A percentile compares a stretch with the other conserved stretches of the same genome.
Evolutionary conservation across 2,888 invertebrate species (phyloP).

Genomic region (Diarsia brunnea): DNA sequence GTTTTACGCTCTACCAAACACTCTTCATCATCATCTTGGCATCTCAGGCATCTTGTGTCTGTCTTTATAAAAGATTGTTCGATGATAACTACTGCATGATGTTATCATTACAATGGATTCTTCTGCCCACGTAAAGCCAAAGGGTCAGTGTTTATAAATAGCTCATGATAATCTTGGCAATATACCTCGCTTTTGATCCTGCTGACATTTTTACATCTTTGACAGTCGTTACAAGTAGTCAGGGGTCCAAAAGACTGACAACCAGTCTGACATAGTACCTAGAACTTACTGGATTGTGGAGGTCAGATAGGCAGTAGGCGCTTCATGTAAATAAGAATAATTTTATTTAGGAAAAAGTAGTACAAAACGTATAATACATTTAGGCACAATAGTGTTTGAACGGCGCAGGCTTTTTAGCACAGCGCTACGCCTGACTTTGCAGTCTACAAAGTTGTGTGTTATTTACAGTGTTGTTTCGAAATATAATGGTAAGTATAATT

Average conservation of each 20-base stretch:
- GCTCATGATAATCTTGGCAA: conserved; percentile 5
- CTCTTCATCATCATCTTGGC: conserved; percentile 1
- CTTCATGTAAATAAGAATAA: neutral
- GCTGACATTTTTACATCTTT: neutral
- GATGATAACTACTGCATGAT: conserved; percentile 44
- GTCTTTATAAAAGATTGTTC: conserved; percentile 21
- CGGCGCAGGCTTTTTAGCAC: too few relatives aligned
- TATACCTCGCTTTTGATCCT: neutral
- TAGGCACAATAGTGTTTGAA: too few relatives aligned
- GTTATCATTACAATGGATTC: conserved; percentile 53
- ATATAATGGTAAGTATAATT: too few relatives aligned
- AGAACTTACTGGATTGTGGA: neutral
- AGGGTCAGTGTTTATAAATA: conserved; percentile 44
- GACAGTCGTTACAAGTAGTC: neutral
- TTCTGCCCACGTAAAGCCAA: conserved; percentile 31
- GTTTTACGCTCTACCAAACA: too few relatives aligned
- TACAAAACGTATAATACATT: too few relatives aligned
- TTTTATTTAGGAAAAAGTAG: too few relatives aligned
- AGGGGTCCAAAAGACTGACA: neutral
- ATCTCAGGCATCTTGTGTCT: conserved; percentile 7
- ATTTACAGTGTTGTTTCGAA: too few relatives aligned
- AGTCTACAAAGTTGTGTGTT: too few relatives aligned
- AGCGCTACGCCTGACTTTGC: too few relatives aligned
- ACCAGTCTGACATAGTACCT: neutral
- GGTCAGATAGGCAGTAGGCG: neutral